Percentiles rank a stretch among this genome's conserved stretches.
Conservation (phyloP, 2,113 vertebrate species). For the Isurus oxyrinchus region DNA sequence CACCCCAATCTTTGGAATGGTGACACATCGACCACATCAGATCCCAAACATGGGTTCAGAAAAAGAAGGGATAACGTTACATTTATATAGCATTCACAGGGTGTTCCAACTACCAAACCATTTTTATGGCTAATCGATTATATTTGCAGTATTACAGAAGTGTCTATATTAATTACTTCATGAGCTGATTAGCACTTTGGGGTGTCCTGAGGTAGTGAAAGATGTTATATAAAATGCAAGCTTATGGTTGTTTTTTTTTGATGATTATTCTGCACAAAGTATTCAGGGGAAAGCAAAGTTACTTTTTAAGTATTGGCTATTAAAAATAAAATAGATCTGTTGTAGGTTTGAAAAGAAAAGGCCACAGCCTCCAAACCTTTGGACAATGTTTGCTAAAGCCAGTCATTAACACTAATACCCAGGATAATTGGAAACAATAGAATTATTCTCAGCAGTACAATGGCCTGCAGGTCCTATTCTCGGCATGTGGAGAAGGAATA, state of each 20-base stretch:
- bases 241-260: neutral
- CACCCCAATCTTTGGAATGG: neutral
- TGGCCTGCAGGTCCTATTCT: neutral
- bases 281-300: neutral
- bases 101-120: neutral
- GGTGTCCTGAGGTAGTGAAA: too few species aligned
- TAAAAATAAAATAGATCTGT: neutral
- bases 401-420: neutral
- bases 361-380: neutral
- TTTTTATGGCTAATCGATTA: neutral
- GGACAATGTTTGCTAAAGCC: neutral
- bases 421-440: neutral
- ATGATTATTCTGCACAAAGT: neutral
- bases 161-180: neutral
- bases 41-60: neutral
- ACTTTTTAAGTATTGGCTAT: neutral
- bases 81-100: neutral
- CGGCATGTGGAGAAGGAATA: neutral
- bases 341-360: neutral
- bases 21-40: neutral
- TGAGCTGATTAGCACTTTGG: neutral
- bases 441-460: neutral
- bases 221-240: neutral
- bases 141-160: neutral
- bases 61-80: neutral